Evolutionary conservation across 1,140 invertebrate genomes (phyloP).

Genomic region (Euura lappo): DNA sequence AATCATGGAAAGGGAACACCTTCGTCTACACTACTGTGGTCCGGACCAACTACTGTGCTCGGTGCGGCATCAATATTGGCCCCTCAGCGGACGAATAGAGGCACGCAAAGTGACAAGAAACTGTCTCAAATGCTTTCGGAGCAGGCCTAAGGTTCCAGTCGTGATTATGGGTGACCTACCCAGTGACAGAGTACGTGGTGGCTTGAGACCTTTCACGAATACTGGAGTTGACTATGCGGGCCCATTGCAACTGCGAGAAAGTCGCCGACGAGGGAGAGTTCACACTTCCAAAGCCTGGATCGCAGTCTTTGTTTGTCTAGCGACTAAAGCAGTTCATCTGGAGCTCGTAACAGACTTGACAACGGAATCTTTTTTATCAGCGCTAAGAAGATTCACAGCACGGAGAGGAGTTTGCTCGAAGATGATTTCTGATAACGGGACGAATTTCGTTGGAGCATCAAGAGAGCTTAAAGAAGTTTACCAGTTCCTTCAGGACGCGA

Average conservation of each 20-base stretch:
- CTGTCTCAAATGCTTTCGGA: slow-evolving; percentile 36
- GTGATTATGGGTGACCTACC: slow-evolving; percentile 43
- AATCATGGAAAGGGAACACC: slow-evolving; percentile 42
- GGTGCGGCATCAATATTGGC: slow-evolving; percentile 35
- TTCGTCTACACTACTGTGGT: slow-evolving; percentile 39
- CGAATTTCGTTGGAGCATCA: slow-evolving; percentile 23
- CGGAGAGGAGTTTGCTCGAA: slow-evolving; percentile 17
- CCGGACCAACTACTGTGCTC: slow-evolving; percentile 32
- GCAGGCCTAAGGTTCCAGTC: slow-evolving; percentile 23
- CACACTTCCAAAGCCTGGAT: slow-evolving; percentile 31
- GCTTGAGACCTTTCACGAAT: slow-evolving; percentile 37
- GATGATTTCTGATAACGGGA: slow-evolving; percentile 23
- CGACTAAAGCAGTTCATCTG: slow-evolving; percentile 30
- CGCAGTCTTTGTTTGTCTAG: slow-evolving; percentile 30
- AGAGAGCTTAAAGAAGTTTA: not conserved
- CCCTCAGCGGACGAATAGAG: slow-evolving; percentile 20
- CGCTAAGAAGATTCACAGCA: slow-evolving; percentile 16
- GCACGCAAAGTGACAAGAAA: slow-evolving; percentile 21
- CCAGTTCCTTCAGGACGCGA: no score
- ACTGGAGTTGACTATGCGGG: slow-evolving; percentile 54
- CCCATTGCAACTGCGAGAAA: slow-evolving; percentile 37
- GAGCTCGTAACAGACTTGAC: slow-evolving; percentile 31
- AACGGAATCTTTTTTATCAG: slow-evolving; percentile 19
- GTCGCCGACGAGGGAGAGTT: slow-evolving; percentile 24
- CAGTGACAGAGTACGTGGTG: slow-evolving; percentile 29